Conservation (phyloP, 1,140 invertebrate species). For the Meloidogyne exigua region DNA sequence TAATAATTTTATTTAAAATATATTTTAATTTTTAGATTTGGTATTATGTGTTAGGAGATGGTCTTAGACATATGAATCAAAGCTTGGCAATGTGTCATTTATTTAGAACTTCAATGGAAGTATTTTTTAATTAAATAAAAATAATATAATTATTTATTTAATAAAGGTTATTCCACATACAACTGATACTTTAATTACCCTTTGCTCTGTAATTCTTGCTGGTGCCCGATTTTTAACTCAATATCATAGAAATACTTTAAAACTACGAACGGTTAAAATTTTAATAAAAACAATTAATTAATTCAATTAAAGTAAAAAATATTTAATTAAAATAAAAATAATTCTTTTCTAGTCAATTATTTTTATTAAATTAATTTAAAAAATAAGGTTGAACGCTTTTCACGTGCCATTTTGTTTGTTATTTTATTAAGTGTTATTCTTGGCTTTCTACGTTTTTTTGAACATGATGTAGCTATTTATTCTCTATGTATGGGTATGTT, state of each 20-base stretch:
- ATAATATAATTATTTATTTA: slow-evolving; percentile 6
- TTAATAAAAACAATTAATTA: slow-evolving; percentile 40
- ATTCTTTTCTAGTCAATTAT: not conserved
- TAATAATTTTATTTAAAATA: slow-evolving; percentile 39
- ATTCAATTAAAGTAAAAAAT: slow-evolving; percentile 50
- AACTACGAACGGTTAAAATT: slow-evolving; percentile 18
- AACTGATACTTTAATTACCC: slow-evolving; percentile 60
- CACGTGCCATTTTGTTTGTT: slow-evolving; percentile 62
- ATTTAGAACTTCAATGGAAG: slow-evolving; percentile 52
- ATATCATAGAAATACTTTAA: slow-evolving; percentile 55
- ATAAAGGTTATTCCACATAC: slow-evolving; percentile 60
- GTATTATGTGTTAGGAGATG: slow-evolving; percentile 35
- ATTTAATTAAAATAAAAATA: no score
- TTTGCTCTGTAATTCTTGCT: slow-evolving; percentile 55
- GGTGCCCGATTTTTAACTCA: slow-evolving; percentile 60
- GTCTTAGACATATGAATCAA: slow-evolving; percentile 53
- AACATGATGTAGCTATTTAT: slow-evolving; percentile 59
- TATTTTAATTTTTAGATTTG: not conserved
- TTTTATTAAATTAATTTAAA: not conserved
- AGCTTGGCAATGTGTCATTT: slow-evolving; percentile 60
- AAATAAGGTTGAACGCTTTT: slow-evolving; percentile 57
- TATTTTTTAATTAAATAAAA: not conserved
- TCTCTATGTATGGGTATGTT: slow-evolving; percentile 54
- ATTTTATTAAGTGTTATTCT: slow-evolving; percentile 55
- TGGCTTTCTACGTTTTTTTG: slow-evolving; percentile 57